Conservation (phyloP, 92 coral and sea anemone genomes). For the Zoanthus gigantus region DNA sequence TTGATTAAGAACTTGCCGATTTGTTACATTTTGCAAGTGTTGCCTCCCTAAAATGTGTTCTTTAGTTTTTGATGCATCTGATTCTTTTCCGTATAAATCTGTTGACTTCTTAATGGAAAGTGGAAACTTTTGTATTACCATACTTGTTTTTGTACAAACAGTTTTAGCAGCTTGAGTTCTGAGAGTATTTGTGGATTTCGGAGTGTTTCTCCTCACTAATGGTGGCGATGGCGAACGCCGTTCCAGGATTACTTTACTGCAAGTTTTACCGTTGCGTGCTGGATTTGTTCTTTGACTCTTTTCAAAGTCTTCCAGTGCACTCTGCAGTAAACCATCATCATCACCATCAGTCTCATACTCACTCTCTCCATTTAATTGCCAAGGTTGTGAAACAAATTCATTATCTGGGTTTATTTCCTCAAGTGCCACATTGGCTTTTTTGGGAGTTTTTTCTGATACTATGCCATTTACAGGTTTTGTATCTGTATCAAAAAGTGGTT, state of each 20-base stretch:
- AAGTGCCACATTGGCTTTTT: background rate
- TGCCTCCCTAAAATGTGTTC: background rate
- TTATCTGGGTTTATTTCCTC: constrained; percentile 17
- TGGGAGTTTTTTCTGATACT: background rate
- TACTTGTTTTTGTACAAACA: background rate
- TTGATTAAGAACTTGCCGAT: background rate
- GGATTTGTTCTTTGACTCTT: constrained; percentile 31
- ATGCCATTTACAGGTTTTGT: background rate
- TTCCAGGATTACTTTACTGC: background rate
- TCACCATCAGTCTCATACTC: constrained; percentile 36
- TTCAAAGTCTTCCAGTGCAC: constrained; percentile 77
- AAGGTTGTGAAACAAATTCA: constrained; percentile 37
- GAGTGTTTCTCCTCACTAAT: background rate
- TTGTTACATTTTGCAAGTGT: constrained; percentile 10
- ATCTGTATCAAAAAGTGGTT: background rate
- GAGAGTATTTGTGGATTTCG: background rate
- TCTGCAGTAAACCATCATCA: constrained; percentile 68
- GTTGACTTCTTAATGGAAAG: background rate
- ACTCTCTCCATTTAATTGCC: constrained; percentile 77
- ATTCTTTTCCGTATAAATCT: background rate
- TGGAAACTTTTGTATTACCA: background rate
- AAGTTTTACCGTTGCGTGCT: background rate
- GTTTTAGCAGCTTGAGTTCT: background rate
- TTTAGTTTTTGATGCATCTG: background rate
- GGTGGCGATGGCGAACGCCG: constrained; percentile 9